These are phyloP conservation scores for Anthopleura sola DNA, from an alignment of 64 coral and sea anemone species.

Conservation along the genomic window DNA sequence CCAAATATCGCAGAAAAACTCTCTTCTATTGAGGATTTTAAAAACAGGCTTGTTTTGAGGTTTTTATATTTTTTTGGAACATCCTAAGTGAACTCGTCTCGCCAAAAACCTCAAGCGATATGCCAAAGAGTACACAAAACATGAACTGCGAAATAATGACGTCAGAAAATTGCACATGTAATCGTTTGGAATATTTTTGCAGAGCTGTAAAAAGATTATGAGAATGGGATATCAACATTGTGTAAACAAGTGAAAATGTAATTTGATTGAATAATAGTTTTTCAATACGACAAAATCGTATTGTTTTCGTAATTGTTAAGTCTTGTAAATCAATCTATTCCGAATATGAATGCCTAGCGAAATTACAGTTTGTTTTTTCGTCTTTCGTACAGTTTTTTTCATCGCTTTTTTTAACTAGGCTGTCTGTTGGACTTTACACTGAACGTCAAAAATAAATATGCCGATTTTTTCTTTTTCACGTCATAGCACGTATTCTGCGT, in stretches of 20 bases:
- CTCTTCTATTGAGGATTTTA: neutral
- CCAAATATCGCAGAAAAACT: conserved; percentile 4
- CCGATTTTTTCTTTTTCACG: too few relatives aligned
- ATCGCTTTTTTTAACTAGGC: neutral
- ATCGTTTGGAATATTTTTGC: conserved; percentile 1
- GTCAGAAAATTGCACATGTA: conserved; percentile 9
- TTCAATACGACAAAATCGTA: conserved; percentile 8
- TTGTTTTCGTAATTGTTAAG: conserved; percentile 7
- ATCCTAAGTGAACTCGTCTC: neutral
- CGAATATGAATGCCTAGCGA: neutral
- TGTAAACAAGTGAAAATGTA: neutral
- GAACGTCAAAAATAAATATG: too few relatives aligned
- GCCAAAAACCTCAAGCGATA: neutral
- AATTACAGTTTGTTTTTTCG: neutral
- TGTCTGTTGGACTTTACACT: too few relatives aligned
- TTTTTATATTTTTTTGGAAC: neutral
- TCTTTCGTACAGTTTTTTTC: neutral
- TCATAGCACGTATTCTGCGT: too few relatives aligned
- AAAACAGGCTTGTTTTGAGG: neutral
- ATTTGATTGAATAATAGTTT: neutral
- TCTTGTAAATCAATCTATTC: neutral
- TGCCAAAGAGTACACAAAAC: conserved; percentile 1
- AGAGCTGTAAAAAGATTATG: neutral
- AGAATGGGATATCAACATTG: neutral
- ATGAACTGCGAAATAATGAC: neutral